phyloP scores from a whole-genome alignment of 2,888 invertebrate genomes.

The Hermaeophaga mercurialis region DNA sequence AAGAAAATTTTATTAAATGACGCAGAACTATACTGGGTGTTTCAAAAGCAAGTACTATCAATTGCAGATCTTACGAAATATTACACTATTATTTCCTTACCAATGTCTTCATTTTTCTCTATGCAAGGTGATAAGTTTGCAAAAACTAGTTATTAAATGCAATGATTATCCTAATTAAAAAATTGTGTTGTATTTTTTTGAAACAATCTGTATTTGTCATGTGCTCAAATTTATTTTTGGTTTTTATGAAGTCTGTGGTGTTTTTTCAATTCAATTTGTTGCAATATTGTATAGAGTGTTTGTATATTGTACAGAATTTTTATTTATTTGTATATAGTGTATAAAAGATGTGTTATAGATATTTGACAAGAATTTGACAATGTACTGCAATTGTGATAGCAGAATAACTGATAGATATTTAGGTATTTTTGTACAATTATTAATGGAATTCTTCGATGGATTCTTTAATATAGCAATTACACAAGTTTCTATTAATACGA shows the following conservation, averaged over 20 bases:
- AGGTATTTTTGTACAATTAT: slow-evolving; percentile 56
- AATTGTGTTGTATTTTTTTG: too few species aligned
- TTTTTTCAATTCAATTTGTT: slow-evolving; percentile 31
- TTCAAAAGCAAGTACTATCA: too few species aligned
- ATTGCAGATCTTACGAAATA: too few species aligned
- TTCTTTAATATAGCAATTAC: slow-evolving; percentile 36
- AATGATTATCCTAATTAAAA: too few species aligned
- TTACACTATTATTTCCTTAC: too few species aligned
- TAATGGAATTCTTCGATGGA: slow-evolving; percentile 24
- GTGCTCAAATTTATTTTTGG: neutral
- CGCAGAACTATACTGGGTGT: too few species aligned
- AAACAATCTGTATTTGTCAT: too few species aligned
- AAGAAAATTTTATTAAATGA: too few species aligned
- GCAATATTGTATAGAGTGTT: slow-evolving; percentile 36
- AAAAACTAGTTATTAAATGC: too few species aligned
- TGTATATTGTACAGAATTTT: slow-evolving; percentile 45
- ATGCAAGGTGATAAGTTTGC: too few species aligned
- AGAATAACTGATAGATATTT: slow-evolving; percentile 48
- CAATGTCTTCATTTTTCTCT: too few species aligned
- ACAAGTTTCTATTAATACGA: slow-evolving; percentile 36
- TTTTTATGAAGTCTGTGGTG: slow-evolving; percentile 9
- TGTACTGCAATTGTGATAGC: slow-evolving; percentile 57
- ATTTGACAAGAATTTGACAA: slow-evolving; percentile 43
- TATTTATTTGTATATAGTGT: slow-evolving; percentile 39
- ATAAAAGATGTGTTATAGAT: slow-evolving; percentile 45